A percentile compares a stretch with the other conserved stretches of the same genome.
Evolutionary conservation across 2,113 vertebrate genomes (phyloP).

Genomic region (Oceanites oceanicus): DNA sequence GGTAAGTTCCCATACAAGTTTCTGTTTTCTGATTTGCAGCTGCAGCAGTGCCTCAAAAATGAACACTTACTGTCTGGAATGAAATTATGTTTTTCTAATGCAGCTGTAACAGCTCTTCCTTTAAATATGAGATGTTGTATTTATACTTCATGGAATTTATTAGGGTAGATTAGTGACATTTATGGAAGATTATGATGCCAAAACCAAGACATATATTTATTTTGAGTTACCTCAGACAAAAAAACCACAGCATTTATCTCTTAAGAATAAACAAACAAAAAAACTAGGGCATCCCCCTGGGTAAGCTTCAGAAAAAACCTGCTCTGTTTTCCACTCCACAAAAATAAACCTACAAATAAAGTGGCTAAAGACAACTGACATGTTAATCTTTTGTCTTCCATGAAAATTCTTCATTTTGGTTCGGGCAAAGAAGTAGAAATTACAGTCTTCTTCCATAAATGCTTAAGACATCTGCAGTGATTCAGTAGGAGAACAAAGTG

Average conservation of each 20-base stretch:
- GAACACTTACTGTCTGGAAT: neutral
- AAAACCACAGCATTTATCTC: neutral
- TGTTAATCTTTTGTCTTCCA: neutral
- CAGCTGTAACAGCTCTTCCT: neutral
- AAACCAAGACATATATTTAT: neutral
- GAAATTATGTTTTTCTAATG: neutral
- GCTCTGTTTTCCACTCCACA: neutral
- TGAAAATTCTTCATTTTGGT: neutral
- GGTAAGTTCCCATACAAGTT: constrained; percentile 68
- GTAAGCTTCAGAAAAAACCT: neutral
- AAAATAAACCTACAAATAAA: neutral
- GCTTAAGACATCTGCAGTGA: neutral
- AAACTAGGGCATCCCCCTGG: neutral
- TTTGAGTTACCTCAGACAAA: neutral
- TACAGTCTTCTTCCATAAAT: neutral
- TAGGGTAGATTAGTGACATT: neutral
- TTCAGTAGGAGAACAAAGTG: neutral
- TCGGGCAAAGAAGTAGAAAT: neutral
- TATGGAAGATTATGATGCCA: neutral
- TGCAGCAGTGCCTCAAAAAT: neutral
- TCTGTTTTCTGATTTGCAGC: neutral
- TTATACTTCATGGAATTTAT: neutral
- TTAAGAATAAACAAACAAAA: neutral
- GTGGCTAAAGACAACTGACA: neutral
- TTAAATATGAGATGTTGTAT: neutral